These are phyloP conservation scores for Isichthys henryi DNA, from an alignment of 2,113 vertebrate species.

Conservation along the genomic window DNA sequence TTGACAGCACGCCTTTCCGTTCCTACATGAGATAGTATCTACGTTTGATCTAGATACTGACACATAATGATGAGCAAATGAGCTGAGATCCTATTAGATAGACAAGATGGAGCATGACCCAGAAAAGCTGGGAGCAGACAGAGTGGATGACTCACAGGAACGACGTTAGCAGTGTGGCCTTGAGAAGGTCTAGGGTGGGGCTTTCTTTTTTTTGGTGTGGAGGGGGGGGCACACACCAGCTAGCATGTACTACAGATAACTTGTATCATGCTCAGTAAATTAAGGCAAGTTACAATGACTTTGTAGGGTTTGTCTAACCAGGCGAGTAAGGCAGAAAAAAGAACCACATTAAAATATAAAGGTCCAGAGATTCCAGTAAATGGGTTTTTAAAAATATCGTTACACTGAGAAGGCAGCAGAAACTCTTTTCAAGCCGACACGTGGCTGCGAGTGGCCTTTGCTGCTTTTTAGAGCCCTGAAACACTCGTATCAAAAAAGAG, in stretches of 20 bases:
- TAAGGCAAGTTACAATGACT: background rate
- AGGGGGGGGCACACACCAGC: background rate
- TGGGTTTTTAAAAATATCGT: background rate
- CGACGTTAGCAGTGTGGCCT: background rate
- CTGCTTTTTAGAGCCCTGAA: background rate
- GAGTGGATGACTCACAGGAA: background rate
- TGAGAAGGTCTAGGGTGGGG: background rate
- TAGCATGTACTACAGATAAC: background rate
- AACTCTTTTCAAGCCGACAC: background rate
- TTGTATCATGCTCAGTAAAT: background rate
- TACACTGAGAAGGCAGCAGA: background rate
- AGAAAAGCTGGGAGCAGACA: background rate
- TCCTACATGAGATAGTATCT: background rate
- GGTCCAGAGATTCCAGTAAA: background rate
- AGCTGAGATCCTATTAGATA: conserved; percentile 4
- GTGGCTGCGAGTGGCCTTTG: background rate
- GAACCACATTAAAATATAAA: background rate
- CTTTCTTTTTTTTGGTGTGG: background rate
- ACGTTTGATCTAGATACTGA: background rate
- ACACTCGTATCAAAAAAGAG: background rate
- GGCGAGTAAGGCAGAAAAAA: background rate
- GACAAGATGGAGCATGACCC: background rate
- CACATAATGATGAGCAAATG: background rate
- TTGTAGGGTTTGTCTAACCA: background rate
- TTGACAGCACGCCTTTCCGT: background rate